phyloP scores from a whole-genome alignment of 2,888 invertebrate genomes.

The Siphlonurus alternatus region DNA sequence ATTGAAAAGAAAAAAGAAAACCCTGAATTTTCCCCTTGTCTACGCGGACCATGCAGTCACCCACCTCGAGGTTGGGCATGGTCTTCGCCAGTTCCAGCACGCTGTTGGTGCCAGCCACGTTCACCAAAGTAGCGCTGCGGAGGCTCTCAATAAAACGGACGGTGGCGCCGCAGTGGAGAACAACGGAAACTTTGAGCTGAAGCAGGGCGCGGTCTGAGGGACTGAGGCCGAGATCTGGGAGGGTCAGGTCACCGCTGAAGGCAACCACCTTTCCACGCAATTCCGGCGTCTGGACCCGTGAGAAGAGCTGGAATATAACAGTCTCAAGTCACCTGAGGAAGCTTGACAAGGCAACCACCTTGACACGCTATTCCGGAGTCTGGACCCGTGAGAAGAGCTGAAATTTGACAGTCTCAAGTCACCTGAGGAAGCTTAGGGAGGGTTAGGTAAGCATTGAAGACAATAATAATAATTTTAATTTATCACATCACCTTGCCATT shows the following conservation, averaged over 20 bases:
- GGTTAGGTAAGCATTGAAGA: too few relatives aligned
- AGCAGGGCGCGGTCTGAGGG: slow-evolving; percentile 43
- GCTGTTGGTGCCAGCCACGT: slow-evolving; percentile 69
- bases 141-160: slow-evolving; percentile 80
- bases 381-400: too few relatives aligned
- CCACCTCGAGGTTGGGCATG: slow-evolving; percentile 57
- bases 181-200: slow-evolving; percentile 61
- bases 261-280: slow-evolving; percentile 48
- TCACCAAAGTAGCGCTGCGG: slow-evolving; percentile 67
- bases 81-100: slow-evolving; percentile 65
- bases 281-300: slow-evolving; percentile 17
- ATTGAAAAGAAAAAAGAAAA: too few relatives aligned
- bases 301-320: background rate
- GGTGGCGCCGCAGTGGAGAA: slow-evolving; percentile 90
- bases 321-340: too few relatives aligned
- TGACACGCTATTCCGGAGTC: too few relatives aligned
- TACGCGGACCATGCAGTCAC: too few relatives aligned
- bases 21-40: too few relatives aligned
- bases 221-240: slow-evolving; percentile 54
- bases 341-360: too few relatives aligned
- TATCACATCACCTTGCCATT: too few relatives aligned
- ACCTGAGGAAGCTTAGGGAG: too few relatives aligned
- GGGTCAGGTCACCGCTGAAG: slow-evolving; percentile 62
- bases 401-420: too few relatives aligned
- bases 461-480: too few relatives aligned